A percentile compares a stretch with the other conserved stretches of the same genome.
Evolutionary conservation across 2,113 vertebrate genomes (phyloP).

Genomic region (Neodon shergylaensis): DNA sequence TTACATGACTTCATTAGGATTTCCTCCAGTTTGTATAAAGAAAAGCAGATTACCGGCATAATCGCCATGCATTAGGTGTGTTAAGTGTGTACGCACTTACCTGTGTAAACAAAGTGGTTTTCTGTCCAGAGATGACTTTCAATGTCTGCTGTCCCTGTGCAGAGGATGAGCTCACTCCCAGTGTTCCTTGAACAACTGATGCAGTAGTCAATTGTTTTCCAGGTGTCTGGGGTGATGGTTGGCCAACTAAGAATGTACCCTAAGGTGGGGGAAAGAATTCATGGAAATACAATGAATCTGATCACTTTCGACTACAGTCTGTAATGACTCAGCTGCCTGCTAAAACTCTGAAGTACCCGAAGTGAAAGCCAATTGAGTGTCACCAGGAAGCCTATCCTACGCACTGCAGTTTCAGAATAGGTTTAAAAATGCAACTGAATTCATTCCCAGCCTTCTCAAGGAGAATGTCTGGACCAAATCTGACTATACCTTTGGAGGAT

Average conservation of each 20-base stretch:
- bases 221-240: constrained; percentile 92
- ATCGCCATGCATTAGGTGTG: not conserved
- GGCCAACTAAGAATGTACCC: constrained; percentile 98
- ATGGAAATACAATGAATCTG: not conserved
- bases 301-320: not conserved
- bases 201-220: constrained; percentile 91
- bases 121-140: constrained; percentile 96
- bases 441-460: not conserved
- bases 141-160: constrained; percentile 91
- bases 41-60: not conserved
- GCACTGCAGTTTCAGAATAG: not conserved
- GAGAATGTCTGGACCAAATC: constrained; percentile 6
- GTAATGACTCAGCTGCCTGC: not conserved
- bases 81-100: constrained; percentile 78
- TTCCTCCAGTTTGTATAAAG: not conserved
- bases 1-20: constrained; percentile 14
- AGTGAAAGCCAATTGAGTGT: not conserved
- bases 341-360: not conserved
- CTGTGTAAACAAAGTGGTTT: constrained; percentile 96
- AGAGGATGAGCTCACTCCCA: constrained; percentile 87
- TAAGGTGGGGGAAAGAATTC: constrained; percentile 74
- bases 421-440: not conserved
- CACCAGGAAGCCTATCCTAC: not conserved
- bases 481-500: not conserved
- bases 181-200: constrained; percentile 87